Conservation (phyloP, 1,140 invertebrate genomes). For the Trichonephila clavipes region DNA sequence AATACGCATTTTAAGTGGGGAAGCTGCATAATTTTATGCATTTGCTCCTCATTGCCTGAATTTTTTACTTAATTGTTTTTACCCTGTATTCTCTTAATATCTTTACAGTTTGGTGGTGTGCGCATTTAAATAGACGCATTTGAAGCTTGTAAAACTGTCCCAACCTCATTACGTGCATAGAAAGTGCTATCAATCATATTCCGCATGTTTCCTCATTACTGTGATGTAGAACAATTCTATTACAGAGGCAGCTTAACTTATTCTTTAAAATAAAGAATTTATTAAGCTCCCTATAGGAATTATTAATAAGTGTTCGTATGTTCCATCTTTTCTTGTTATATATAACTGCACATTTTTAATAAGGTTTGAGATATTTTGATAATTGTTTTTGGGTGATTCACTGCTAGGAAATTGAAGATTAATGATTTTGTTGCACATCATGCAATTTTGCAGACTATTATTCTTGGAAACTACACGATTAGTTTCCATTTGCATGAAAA, state of each 20-base stretch:
- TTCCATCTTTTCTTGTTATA: background rate
- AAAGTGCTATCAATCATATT: slow-evolving; percentile 50
- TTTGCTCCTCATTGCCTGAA: slow-evolving; percentile 35
- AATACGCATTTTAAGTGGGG: slow-evolving; percentile 52
- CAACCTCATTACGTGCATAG: slow-evolving; percentile 33
- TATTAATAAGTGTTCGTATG: background rate
- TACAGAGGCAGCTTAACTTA: background rate
- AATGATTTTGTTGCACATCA: too few relatives aligned
- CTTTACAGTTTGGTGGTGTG: background rate
- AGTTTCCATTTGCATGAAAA: too few relatives aligned
- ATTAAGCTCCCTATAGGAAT: background rate
- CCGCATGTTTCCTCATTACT: slow-evolving; percentile 6
- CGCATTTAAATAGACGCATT: slow-evolving; percentile 43
- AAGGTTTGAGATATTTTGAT: too few relatives aligned
- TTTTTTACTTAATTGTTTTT: slow-evolving; percentile 66
- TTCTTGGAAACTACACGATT: too few relatives aligned
- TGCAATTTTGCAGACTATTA: too few relatives aligned
- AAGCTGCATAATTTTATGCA: slow-evolving; percentile 52
- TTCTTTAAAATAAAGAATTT: slow-evolving; percentile 31
- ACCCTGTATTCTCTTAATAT: slow-evolving; percentile 51
- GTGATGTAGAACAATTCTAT: slow-evolving; percentile 14
- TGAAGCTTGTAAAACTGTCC: slow-evolving; percentile 63
- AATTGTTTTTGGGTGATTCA: too few relatives aligned
- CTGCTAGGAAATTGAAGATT: too few relatives aligned
- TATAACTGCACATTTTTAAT: background rate